phyloP scores from a whole-genome alignment of 2,888 invertebrate genomes.

The Arrhopalites spinosus region DNA sequence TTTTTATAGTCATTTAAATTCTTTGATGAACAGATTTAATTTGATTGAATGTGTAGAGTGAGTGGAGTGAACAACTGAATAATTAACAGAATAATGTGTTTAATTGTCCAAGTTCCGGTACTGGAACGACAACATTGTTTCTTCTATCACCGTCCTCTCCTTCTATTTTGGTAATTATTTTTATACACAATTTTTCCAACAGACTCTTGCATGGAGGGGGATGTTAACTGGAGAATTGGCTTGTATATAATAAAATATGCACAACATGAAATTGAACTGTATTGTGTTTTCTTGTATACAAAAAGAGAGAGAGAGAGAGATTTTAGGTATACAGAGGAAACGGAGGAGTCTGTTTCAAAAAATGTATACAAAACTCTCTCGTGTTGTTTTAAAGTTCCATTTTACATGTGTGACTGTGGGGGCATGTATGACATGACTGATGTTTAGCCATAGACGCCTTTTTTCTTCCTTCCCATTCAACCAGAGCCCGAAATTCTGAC shows the following conservation, averaged over 20 bases:
- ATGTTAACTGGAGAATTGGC: too few species aligned
- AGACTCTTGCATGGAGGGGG: too few species aligned
- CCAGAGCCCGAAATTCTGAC: slow-evolving; percentile 9
- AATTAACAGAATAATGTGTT: neutral
- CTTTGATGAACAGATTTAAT: too few species aligned
- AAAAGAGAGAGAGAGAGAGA: neutral
- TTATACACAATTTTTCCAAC: neutral
- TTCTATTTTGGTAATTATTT: slow-evolving; percentile 9
- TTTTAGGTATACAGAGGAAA: neutral
- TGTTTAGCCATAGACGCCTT: neutral
- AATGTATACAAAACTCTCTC: neutral
- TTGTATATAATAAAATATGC: too few species aligned
- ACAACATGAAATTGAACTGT: neutral
- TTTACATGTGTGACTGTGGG: slow-evolving; percentile 20
- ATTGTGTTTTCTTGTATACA: neutral
- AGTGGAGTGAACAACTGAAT: neutral
- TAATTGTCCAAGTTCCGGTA: slow-evolving; percentile 19
- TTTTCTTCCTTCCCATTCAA: slow-evolving; percentile 4
- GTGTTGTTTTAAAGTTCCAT: slow-evolving; percentile 6
- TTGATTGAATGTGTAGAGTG: too few species aligned
- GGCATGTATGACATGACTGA: neutral
- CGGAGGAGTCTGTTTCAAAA: neutral
- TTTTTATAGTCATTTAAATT: too few species aligned
- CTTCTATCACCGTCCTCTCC: neutral
- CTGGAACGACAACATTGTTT: slow-evolving; percentile 17